Percentiles rank a stretch among this genome's conserved stretches.
Conservation (phyloP, 2,888 invertebrate genomes). For the Macrophya alboannulata region DNA sequence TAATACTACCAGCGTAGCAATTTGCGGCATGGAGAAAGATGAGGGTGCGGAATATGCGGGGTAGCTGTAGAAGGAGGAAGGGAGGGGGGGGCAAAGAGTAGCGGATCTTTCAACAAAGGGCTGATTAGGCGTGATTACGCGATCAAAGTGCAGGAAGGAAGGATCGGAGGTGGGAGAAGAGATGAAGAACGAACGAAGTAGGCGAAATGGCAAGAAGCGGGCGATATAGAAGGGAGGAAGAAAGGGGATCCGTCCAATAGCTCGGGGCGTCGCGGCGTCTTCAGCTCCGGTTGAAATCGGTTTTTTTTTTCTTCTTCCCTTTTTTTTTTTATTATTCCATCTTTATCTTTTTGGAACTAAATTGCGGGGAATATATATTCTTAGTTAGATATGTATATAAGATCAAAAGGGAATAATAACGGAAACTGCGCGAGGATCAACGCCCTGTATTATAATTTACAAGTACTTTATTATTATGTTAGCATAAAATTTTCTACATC, state of each 20-base stretch:
- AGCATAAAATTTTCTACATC: no score
- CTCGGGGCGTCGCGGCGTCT: constrained; percentile 38
- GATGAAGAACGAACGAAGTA: neutral
- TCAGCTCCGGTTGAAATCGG: neutral
- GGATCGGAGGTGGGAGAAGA: constrained; percentile 39
- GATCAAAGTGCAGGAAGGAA: constrained; percentile 64
- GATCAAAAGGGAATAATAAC: constrained; percentile 27
- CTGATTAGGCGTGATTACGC: constrained; percentile 69
- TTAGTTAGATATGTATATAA: constrained; percentile 9
- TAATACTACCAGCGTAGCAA: constrained; percentile 39
- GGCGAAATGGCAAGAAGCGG: neutral
- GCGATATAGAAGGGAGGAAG: neutral
- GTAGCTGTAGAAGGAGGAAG: neutral
- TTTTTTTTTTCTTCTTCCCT: no score
- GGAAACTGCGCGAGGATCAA: neutral
- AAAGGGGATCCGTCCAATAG: constrained; percentile 45
- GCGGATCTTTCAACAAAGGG: constrained; percentile 65
- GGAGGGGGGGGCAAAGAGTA: constrained; percentile 58
- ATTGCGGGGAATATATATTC: constrained; percentile 44
- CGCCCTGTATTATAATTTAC: neutral
- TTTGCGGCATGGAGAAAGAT: constrained; percentile 45
- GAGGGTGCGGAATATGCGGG: constrained; percentile 2
- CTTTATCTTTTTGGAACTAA: constrained; percentile 28
- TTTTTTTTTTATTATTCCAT: no score
- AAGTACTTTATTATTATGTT: no score